phyloP scores from a whole-genome alignment of 1,140 invertebrate genomes.

The Palaemon carinicauda region DNA sequence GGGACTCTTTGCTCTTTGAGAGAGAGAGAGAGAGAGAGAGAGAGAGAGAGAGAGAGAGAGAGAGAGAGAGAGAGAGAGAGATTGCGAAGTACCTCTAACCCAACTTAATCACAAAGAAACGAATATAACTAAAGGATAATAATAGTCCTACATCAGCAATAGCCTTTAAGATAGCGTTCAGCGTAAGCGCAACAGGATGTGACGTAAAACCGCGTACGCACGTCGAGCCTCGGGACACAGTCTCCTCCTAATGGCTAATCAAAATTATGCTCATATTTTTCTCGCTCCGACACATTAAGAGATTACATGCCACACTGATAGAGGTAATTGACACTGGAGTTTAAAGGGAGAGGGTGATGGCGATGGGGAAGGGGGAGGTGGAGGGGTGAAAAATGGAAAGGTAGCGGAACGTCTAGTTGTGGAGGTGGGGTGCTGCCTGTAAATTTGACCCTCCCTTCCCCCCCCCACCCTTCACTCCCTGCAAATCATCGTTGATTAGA shows the following conservation, averaged over 20 bases:
- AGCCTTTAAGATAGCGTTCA: no score
- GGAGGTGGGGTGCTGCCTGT: no score
- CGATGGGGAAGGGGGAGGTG: background rate
- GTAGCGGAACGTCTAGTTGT: background rate
- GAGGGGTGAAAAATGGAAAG: background rate
- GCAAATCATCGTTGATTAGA: no score
- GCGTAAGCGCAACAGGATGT: no score
- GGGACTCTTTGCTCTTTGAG: no score
- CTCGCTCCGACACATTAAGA: background rate
- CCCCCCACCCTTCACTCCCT: no score
- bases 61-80: no score
- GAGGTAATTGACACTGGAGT: background rate
- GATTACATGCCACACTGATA: background rate
- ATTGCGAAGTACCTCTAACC: background rate
- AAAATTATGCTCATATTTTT: background rate
- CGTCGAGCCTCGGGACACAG: no score
- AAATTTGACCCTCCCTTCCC: no score
- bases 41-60: background rate
- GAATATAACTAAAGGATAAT: no score
- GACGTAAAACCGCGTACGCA: no score
- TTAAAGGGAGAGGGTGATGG: background rate
- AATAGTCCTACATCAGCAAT: no score
- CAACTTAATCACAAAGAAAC: background rate
- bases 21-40: background rate
- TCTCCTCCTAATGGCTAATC: slow-evolving; percentile 11